A percentile compares a stretch with the other conserved stretches of the same genome.
These are phyloP conservation scores for Hippocampus kuda DNA, from an alignment of 2,797 vertebrate species.

Conservation along the genomic window DNA sequence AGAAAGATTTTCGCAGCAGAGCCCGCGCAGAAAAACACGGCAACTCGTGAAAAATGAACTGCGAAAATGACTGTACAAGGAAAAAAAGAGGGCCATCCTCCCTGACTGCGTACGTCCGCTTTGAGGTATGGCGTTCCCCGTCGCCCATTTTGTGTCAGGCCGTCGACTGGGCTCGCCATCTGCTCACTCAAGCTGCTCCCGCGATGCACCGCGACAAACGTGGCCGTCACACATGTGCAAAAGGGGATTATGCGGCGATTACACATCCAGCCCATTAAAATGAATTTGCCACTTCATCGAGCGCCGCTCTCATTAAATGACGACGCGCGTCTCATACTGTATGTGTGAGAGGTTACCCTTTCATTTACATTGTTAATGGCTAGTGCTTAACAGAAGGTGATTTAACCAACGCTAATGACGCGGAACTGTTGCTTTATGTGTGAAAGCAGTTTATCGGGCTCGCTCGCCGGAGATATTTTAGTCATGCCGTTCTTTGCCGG, in stretches of 20 bases:
- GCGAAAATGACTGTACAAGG: no score
- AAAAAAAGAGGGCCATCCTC: no score
- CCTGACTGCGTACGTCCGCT: no score
- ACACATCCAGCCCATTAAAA: neutral
- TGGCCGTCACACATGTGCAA: constrained; percentile 1
- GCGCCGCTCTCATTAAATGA: constrained; percentile 1
- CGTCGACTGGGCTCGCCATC: neutral
- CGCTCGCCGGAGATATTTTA: neutral
- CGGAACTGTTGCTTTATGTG: neutral
- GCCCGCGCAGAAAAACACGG: no score
- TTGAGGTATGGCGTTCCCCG: no score
- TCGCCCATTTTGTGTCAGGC: no score
- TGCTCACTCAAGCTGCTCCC: neutral
- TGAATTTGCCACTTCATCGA: constrained; percentile 5
- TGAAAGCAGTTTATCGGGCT: neutral
- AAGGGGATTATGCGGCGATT: neutral
- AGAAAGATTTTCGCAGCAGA: no score
- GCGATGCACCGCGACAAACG: neutral
- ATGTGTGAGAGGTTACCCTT: neutral
- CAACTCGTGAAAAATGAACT: no score
- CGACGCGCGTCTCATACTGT: neutral
- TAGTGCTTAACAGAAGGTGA: neutral
- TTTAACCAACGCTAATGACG: neutral
- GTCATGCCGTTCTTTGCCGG: neutral
- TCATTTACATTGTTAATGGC: neutral